A percentile compares a stretch with the other conserved stretches of the same genome.
These are phyloP conservation scores for Microctenopoma lineatum DNA, from an alignment of 2,797 vertebrate species.

Conservation along the genomic window DNA sequence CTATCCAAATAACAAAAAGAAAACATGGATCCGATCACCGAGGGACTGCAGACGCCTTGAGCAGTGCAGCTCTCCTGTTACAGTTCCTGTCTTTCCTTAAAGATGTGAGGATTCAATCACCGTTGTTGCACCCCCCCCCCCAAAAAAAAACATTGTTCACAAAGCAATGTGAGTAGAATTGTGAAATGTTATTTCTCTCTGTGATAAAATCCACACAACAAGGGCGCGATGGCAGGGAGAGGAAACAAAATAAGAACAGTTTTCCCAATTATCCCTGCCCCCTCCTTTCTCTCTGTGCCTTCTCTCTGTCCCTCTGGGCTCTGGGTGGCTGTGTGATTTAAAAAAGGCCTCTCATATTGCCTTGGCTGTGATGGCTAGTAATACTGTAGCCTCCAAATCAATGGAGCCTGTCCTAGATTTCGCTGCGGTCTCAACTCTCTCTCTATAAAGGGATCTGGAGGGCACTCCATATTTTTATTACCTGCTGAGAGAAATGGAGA, in stretches of 20 bases:
- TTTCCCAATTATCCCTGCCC: conserved; percentile 61
- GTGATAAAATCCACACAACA: conserved; percentile 29
- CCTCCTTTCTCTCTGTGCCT: conserved; percentile 30
- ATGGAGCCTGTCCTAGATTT: conserved; percentile 86
- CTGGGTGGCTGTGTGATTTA: conserved; percentile 75
- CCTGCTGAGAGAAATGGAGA: conserved; percentile 82
- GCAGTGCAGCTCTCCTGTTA: not conserved
- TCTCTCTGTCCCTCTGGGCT: conserved; percentile 67
- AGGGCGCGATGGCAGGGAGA: conserved; percentile 23
- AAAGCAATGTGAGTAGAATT: conserved; percentile 24
- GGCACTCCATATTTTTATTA: conserved; percentile 85
- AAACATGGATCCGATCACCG: conserved; percentile 19
- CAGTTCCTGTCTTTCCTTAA: conserved; percentile 8
- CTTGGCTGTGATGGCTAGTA: conserved; percentile 81
- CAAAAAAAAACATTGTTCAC: conserved; percentile 8
- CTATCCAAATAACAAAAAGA: conserved; percentile 36
- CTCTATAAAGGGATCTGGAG: conserved; percentile 86
- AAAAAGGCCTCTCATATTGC: conserved; percentile 83
- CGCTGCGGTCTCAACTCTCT: conserved; percentile 76
- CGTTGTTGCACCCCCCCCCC: not conserved
- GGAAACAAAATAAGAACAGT: conserved; percentile 65
- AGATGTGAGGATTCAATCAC: conserved; percentile 29
- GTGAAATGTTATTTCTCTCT: conserved; percentile 37
- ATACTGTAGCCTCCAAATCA: conserved; percentile 85
- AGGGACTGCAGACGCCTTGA: conserved; percentile 1